These are phyloP conservation scores for Hirudo medicinalis DNA, from an alignment of 1,140 invertebrate species.

Conservation along the genomic window DNA sequence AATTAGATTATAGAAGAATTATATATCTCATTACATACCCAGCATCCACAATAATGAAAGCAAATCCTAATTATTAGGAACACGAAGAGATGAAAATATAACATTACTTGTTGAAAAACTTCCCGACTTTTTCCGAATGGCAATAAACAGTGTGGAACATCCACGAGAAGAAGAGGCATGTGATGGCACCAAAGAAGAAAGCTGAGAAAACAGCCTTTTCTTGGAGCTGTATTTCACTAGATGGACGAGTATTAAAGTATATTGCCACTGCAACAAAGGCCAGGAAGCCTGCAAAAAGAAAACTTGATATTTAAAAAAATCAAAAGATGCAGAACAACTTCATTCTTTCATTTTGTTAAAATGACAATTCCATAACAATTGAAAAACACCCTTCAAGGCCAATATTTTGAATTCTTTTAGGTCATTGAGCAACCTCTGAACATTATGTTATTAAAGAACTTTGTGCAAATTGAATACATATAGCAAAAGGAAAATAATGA, in stretches of 20 bases:
- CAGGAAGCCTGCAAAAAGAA: slow-evolving; percentile 30
- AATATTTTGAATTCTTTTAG: too few relatives aligned
- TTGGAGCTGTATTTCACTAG: slow-evolving; percentile 38
- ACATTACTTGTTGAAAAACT: slow-evolving; percentile 79
- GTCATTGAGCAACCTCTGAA: too few relatives aligned
- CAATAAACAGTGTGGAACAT: slow-evolving; percentile 95
- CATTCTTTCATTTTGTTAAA: too few relatives aligned
- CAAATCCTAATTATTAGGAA: neutral
- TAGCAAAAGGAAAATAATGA: too few relatives aligned
- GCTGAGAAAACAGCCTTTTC: slow-evolving; percentile 40
- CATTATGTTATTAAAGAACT: too few relatives aligned
- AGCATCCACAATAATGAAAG: neutral
- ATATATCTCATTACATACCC: too few relatives aligned
- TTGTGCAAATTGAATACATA: too few relatives aligned
- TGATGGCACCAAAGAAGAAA: slow-evolving; percentile 91
- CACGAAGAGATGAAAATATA: neutral
- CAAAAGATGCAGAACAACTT: too few relatives aligned
- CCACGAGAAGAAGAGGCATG: slow-evolving; percentile 92
- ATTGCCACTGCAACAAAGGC: slow-evolving; percentile 37
- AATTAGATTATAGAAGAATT: too few relatives aligned
- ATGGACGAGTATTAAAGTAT: slow-evolving; percentile 35
- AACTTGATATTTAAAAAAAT: too few relatives aligned
- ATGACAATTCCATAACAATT: too few relatives aligned
- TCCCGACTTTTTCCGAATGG: slow-evolving; percentile 85
- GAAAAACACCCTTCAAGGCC: too few relatives aligned